A percentile compares a stretch with the other conserved stretches of the same genome.
phyloP scores from a whole-genome alignment of 2,797 vertebrate genomes.

The Channallabes apus region DNA sequence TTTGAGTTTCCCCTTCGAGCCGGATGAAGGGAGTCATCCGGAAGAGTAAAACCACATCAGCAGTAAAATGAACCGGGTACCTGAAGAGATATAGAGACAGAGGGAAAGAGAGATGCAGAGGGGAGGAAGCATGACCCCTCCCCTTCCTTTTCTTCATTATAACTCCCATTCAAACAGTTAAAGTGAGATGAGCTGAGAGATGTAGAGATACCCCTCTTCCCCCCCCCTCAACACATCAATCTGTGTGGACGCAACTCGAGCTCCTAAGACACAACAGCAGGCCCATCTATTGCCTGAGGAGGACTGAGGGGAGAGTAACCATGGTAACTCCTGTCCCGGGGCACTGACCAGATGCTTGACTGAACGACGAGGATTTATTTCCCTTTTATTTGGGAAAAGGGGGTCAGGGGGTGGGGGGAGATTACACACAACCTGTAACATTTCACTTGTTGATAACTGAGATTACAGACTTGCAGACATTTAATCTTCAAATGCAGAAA shows the following conservation, averaged over 20 bases:
- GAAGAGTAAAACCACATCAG: conserved; percentile 56
- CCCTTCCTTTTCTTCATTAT: not conserved
- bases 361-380: conserved; percentile 53
- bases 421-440: conserved; percentile 57
- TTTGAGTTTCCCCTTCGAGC: conserved; percentile 55
- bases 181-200: conserved; percentile 47
- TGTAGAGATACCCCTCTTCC: conserved; percentile 58
- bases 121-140: conserved; percentile 31
- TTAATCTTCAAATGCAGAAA: not conserved
- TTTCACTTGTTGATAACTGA: conserved; percentile 56
- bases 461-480: not conserved
- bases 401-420: conserved; percentile 26
- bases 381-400: conserved; percentile 39
- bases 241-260: conserved; percentile 57
- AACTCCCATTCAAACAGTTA: conserved; percentile 32
- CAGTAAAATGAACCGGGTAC: conserved; percentile 54
- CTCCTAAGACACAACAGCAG: conserved; percentile 54
- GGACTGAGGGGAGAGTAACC: conserved; percentile 64
- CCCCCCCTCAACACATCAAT: conserved; percentile 30
- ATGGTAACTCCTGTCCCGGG: conserved; percentile 70
- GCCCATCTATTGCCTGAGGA: conserved; percentile 63
- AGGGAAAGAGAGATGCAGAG: conserved; percentile 43
- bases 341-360: conserved; percentile 75
- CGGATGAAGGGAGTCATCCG: conserved; percentile 50
- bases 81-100: conserved; percentile 41